Evolutionary conservation across 2,797 vertebrate species (phyloP).

Genomic region (Gastrophryne carolinensis): DNA sequence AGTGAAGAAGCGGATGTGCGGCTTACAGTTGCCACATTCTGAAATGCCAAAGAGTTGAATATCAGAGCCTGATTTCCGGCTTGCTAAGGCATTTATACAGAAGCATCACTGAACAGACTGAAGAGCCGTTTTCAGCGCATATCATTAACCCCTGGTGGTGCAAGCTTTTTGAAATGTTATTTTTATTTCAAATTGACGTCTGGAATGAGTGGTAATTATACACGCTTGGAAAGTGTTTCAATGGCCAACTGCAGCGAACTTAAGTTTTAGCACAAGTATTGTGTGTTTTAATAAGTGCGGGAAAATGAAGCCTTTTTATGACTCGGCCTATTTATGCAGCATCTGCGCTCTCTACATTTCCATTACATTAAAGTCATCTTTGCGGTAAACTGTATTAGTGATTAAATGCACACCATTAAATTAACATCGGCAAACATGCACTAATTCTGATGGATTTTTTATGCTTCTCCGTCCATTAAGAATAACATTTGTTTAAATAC

Average conservation of each 20-base stretch:
- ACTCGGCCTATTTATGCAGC: neutral
- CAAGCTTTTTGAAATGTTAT: neutral
- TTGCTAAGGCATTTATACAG: too few relatives aligned
- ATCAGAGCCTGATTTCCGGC: too few relatives aligned
- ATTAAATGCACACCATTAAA: conserved; percentile 24
- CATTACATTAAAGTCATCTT: conserved; percentile 1
- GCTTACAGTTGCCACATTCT: too few relatives aligned
- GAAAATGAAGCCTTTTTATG: neutral
- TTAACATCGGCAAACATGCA: conserved; percentile 7
- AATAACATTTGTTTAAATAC: conserved; percentile 6
- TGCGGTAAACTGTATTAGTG: neutral
- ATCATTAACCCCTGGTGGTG: neutral
- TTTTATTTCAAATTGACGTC: neutral
- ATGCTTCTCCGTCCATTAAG: conserved; percentile 10
- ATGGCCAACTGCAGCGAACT: neutral
- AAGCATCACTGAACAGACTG: neutral
- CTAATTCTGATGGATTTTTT: neutral
- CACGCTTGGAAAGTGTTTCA: neutral
- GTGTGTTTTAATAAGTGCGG: neutral
- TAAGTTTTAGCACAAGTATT: neutral
- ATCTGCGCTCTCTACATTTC: neutral
- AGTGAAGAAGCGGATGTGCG: too few relatives aligned
- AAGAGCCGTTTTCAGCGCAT: neutral
- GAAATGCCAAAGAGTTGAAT: too few relatives aligned
- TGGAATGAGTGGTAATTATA: neutral